Conservation (phyloP, 1,140 invertebrate genomes). For the Rhopalosiphum maidis region DNA sequence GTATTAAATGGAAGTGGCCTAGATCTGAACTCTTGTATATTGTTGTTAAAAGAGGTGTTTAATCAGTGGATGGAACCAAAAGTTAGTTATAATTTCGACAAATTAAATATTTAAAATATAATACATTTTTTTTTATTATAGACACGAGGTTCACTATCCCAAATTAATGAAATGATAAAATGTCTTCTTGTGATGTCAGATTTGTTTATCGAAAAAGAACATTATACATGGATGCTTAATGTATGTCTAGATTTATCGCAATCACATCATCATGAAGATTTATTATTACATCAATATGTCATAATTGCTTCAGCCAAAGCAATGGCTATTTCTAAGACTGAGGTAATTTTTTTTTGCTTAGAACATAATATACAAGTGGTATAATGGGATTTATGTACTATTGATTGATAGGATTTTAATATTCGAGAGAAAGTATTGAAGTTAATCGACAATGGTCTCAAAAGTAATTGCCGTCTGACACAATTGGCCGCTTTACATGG, state of each 20-base stretch:
- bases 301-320: conserved; percentile 75
- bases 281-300: conserved; percentile 74
- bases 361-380: not conserved
- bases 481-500: conserved; percentile 76
- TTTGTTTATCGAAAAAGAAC: conserved; percentile 72
- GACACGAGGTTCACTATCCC: conserved; percentile 65
- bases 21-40: conserved; percentile 86
- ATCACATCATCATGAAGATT: conserved; percentile 72
- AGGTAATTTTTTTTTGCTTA: conserved; percentile 63
- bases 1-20: conserved; percentile 63
- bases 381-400: not conserved
- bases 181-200: conserved; percentile 74
- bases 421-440: conserved; percentile 69
- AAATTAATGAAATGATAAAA: conserved; percentile 73
- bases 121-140: conserved; percentile 22
- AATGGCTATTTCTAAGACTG: conserved; percentile 69
- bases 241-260: conserved; percentile 71
- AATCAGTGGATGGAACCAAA: conserved; percentile 72
- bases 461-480: conserved; percentile 71
- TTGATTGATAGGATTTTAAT: conserved; percentile 19
- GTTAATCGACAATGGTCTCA: conserved; percentile 70
- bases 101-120: not conserved
- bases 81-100: conserved; percentile 62
- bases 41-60: conserved; percentile 82
- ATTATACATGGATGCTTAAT: conserved; percentile 78